Evolutionary conservation across 2,888 invertebrate genomes (phyloP).

Genomic region (Dynastes tityus): DNA sequence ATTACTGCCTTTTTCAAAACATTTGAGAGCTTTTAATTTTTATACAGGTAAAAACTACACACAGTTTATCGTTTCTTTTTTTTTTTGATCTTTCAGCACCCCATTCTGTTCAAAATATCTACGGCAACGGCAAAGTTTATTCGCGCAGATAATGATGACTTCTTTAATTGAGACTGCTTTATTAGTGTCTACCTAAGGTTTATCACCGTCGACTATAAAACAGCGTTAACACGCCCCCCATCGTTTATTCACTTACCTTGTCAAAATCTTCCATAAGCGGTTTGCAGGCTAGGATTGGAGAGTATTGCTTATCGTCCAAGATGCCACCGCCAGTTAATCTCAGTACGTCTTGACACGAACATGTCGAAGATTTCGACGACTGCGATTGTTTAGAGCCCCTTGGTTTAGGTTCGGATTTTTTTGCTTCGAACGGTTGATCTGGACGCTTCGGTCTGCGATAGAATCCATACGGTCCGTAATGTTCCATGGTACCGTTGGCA

Average conservation of each 20-base stretch:
- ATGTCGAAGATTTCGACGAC: slow-evolving; percentile 24
- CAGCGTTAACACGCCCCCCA: no score
- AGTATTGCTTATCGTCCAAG: slow-evolving; percentile 46
- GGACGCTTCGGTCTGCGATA: slow-evolving; percentile 54
- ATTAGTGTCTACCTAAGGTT: no score
- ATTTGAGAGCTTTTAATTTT: no score
- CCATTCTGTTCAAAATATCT: no score
- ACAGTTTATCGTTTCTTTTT: no score
- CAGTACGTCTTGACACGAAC: slow-evolving; percentile 44
- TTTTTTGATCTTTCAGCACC: no score
- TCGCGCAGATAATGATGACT: no score
- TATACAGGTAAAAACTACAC: no score
- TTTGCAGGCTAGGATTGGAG: slow-evolving; percentile 65
- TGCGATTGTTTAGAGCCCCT: slow-evolving; percentile 19
- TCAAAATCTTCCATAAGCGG: slow-evolving; percentile 67
- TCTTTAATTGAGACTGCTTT: no score
- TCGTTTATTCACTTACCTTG: slow-evolving; percentile 48
- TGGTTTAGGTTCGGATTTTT: not conserved
- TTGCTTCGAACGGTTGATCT: slow-evolving; percentile 53
- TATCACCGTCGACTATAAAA: no score
- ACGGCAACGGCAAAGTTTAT: no score
- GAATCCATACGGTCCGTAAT: slow-evolving; percentile 57
- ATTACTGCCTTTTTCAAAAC: no score
- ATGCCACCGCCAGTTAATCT: slow-evolving; percentile 44
- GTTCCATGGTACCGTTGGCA: slow-evolving; percentile 55